These are phyloP conservation scores for Macropodus opercularis DNA, from an alignment of 2,797 vertebrate genomes.

Conservation along the genomic window DNA sequence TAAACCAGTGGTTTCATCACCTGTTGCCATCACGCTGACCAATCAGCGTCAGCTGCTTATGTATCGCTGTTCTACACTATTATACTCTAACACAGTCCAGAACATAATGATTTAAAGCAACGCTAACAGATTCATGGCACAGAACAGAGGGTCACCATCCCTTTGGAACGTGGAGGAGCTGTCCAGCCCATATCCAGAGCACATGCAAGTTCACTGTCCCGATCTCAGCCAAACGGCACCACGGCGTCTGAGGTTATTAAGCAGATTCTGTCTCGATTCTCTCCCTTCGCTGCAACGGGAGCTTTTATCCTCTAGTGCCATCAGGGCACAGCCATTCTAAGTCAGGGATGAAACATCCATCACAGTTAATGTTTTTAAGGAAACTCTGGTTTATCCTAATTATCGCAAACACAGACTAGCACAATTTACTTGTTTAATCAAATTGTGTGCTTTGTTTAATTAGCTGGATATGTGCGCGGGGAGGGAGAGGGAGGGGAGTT, in stretches of 20 bases:
- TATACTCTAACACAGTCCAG: too few relatives aligned
- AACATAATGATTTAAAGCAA: too few relatives aligned
- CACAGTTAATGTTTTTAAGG: slow-evolving; percentile 78
- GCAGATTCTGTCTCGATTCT: slow-evolving; percentile 47
- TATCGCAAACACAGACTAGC: slow-evolving; percentile 77
- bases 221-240: slow-evolving; percentile 49
- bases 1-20: slow-evolving; percentile 1
- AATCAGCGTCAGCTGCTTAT: too few relatives aligned
- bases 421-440: slow-evolving; percentile 83
- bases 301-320: slow-evolving; percentile 38
- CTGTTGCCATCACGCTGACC: too few relatives aligned
- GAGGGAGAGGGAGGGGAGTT: slow-evolving; percentile 52
- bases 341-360: slow-evolving; percentile 69
- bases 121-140: too few relatives aligned
- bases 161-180: slow-evolving; percentile 26
- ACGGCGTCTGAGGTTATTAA: slow-evolving; percentile 56
- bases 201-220: slow-evolving; percentile 33
- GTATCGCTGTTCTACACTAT: too few relatives aligned
- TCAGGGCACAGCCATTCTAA: slow-evolving; percentile 55
- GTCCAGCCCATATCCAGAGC: slow-evolving; percentile 21
- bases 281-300: slow-evolving; percentile 44
- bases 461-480: slow-evolving; percentile 75
- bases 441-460: slow-evolving; percentile 81
- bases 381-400: slow-evolving; percentile 79
- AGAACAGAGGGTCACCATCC: too few relatives aligned